Base-by-base conservation (phyloP, 2,888 invertebrate species). In the Ischnura elegans region DNA sequence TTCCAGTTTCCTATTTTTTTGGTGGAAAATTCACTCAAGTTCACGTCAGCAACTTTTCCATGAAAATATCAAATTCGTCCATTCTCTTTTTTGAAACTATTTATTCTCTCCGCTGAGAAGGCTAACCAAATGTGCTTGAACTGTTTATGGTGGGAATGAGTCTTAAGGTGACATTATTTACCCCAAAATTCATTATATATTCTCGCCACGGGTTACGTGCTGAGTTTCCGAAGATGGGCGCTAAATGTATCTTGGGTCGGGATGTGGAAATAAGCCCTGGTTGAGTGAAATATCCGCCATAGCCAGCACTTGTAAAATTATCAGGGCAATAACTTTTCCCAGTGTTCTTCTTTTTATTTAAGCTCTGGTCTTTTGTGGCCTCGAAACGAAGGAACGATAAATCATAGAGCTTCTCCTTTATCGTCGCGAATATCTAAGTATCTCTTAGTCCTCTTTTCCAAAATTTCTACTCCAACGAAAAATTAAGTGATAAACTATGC, bases 161-260 rank as follows among this genome's bases (percentile, higher is more conserved):
- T 76, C 36, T 76, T 36, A 76, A 76, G 6, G 76, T 76, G 76
- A 76, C 76, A 76, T 76, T 76, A 76, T 76, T 76, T 76, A 76
- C 76, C 76, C 16, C 76, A 16, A 36, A 8, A 13, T 0, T 76
- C 76, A 76, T 76, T 76, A 76, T 76, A 76, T 76, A 76, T 76
- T 76, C 76, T 76, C 76, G 36, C 36, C 36, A 10, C 29, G 13
- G 29, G 36, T 76, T 76, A 36, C 76, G 76, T 76, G 76, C 13
- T 76, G 76, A 76, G 76, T 76, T 76, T 76, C 36, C 76, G 76
- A 76, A 76, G 76, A 76, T 76, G 76, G 76, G 76, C 76, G 36
- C 76, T 36, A 25, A 76, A 76, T 76, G 8, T 76, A 76, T 76
- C 76, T 36, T 76, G 76, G 10, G 76, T 29, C 5, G 25, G 76